A percentile compares a stretch with the other conserved stretches of the same genome.
phyloP scores from a whole-genome alignment of 2,113 vertebrate genomes.

The Panthera tigris region DNA sequence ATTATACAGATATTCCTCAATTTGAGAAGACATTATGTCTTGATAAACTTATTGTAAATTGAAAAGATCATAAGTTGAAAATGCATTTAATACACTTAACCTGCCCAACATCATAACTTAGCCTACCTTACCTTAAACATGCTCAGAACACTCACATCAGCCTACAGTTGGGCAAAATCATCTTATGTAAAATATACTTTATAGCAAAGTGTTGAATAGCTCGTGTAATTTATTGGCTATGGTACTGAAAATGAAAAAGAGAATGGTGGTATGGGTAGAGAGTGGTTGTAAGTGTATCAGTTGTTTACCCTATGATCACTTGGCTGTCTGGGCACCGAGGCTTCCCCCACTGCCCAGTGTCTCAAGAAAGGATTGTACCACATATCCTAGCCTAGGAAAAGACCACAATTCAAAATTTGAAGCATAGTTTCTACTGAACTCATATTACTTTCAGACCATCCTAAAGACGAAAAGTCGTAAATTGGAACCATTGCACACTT shows the following conservation, averaged over 20 bases:
- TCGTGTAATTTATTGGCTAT: not conserved
- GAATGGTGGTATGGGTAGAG: not conserved
- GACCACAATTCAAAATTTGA: not conserved
- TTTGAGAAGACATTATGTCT: not conserved
- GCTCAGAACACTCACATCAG: not conserved
- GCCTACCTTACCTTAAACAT: not conserved
- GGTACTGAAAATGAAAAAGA: not conserved
- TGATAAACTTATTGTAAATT: not conserved
- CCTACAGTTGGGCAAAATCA: not conserved
- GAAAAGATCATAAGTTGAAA: not conserved
- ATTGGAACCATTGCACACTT: not conserved
- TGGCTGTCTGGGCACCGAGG: not conserved
- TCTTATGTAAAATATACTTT: not conserved
- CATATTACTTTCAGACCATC: not conserved
- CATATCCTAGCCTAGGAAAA: not conserved
- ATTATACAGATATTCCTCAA: not conserved
- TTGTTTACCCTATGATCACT: not conserved
- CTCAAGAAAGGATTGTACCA: not conserved
- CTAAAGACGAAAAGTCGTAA: not conserved
- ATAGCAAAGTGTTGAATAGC: not conserved
- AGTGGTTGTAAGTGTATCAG: not conserved
- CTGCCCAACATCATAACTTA: not conserved
- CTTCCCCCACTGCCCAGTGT: not conserved
- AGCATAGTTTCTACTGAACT: not conserved
- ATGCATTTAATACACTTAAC: not conserved